Conservation (phyloP, 2,888 invertebrate species). For the Clanis bilineata region DNA sequence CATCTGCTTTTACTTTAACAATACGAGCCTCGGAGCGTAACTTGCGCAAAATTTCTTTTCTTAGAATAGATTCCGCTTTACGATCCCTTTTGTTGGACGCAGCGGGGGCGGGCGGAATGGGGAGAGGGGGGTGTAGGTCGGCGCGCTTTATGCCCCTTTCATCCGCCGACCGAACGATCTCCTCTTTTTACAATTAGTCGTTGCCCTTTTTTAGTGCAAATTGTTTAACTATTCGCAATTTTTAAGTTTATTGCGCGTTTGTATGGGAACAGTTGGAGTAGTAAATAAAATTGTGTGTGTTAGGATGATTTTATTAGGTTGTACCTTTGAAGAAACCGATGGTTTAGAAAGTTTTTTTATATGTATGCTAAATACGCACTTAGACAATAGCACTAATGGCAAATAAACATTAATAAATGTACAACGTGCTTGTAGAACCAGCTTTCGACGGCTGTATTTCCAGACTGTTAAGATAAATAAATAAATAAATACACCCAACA, state of each 20-base stretch:
- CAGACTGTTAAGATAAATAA: too few relatives aligned
- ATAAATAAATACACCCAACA: too few relatives aligned
- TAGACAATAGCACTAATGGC: background rate
- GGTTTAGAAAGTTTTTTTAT: background rate
- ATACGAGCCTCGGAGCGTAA: constrained; percentile 27
- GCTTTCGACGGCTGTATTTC: too few relatives aligned
- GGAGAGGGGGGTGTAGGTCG: constrained; percentile 34
- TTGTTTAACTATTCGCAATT: constrained; percentile 45
- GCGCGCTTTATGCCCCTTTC: constrained; percentile 43
- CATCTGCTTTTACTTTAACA: constrained; percentile 5
- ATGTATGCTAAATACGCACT: background rate
- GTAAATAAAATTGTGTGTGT: background rate
- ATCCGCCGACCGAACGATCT: constrained; percentile 42
- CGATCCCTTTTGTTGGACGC: constrained; percentile 59
- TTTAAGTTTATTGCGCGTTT: constrained; percentile 30
- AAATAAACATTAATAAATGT: background rate
- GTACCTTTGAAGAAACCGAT: background rate
- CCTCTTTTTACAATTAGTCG: constrained; percentile 34
- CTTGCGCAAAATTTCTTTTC: constrained; percentile 78
- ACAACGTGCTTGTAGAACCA: too few relatives aligned
- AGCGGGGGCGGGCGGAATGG: constrained; percentile 30
- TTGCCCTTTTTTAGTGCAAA: constrained; percentile 54
- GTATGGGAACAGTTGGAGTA: background rate
- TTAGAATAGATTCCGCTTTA: constrained; percentile 64
- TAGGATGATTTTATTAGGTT: background rate